A percentile compares a stretch with the other conserved stretches of the same genome.
Evolutionary conservation across 1,140 invertebrate genomes (phyloP).

Genomic region (Microplitis mediator): DNA sequence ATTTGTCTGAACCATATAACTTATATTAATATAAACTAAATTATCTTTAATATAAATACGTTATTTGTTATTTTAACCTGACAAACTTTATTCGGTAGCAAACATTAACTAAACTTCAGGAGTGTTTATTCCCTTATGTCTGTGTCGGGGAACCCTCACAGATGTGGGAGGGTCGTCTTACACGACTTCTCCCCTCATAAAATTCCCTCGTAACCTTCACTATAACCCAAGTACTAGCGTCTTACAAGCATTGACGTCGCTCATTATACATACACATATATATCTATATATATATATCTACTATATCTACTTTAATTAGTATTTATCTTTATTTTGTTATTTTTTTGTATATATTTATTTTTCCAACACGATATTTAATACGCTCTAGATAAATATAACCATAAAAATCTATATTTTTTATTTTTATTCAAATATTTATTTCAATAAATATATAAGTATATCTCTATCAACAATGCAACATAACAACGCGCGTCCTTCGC

Average conservation of each 20-base stretch:
- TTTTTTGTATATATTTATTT: not conserved
- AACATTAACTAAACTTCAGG: not conserved
- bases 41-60: not conserved
- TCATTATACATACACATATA: not conserved
- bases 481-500: constrained; percentile 12
- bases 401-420: not conserved
- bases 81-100: no score
- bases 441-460: not conserved
- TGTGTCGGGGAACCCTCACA: not conserved
- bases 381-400: constrained; percentile 2
- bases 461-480: constrained; percentile 7
- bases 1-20: no score
- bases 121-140: not conserved
- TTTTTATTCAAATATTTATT: not conserved
- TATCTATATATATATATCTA: not conserved
- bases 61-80: no score
- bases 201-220: not conserved
- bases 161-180: not conserved
- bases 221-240: not conserved
- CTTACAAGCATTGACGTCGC: not conserved
- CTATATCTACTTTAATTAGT: not conserved
- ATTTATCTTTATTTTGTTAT: not conserved
- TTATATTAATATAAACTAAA: not conserved
- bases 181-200: not conserved
- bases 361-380: not conserved